A percentile compares a stretch with the other conserved stretches of the same genome.
Conservation (phyloP, 2,113 vertebrate genomes). For the Neoarius graeffei region DNA sequence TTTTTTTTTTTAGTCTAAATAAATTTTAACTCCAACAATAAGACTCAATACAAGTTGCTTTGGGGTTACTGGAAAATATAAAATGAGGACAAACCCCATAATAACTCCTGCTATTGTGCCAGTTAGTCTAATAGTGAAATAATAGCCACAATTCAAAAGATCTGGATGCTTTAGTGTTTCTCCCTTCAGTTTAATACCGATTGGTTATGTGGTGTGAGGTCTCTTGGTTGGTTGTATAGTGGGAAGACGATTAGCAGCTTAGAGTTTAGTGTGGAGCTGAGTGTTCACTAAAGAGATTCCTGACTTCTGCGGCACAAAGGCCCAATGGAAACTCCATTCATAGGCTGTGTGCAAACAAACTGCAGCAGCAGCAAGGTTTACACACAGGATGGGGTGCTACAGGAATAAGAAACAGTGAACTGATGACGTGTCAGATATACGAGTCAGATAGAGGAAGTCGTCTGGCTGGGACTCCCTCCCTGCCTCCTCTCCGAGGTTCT, state of each 20-base stretch:
- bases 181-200: not conserved
- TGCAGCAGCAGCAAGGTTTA: constrained; percentile 55
- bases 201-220: constrained; percentile 16
- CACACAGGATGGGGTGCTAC: constrained; percentile 58
- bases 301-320: constrained; percentile 27
- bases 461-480: constrained; percentile 72
- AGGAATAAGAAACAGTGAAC: constrained; percentile 75
- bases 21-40: constrained; percentile 14
- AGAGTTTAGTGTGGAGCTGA: constrained; percentile 15
- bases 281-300: not conserved
- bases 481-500: constrained; percentile 49
- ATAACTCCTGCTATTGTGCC: constrained; percentile 8
- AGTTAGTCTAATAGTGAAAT: constrained; percentile 3
- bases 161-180: constrained; percentile 13
- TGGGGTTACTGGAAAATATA: constrained; percentile 3
- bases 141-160: not conserved
- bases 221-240: not conserved
- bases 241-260: constrained; percentile 11
- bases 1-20: not conserved
- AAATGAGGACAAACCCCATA: constrained; percentile 7
- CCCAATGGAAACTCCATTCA: not conserved
- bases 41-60: not conserved
- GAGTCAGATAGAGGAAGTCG: constrained; percentile 67
- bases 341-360: constrained; percentile 47
- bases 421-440: constrained; percentile 77